These are phyloP conservation scores for Cettia cetti DNA, from an alignment of 2,113 vertebrate genomes.

Conservation along the genomic window DNA sequence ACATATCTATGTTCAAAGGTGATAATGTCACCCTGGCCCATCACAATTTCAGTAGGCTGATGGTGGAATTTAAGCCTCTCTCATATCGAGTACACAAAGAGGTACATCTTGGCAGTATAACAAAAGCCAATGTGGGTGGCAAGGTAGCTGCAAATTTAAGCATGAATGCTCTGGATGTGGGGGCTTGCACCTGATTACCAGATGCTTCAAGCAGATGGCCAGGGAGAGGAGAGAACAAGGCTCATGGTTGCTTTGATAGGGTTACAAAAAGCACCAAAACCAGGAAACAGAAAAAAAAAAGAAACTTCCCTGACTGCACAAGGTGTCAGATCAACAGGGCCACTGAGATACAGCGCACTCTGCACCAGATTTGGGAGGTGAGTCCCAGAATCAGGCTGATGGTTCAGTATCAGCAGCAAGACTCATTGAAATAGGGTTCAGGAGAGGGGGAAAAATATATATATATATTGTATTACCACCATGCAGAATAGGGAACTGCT, in stretches of 20 bases:
- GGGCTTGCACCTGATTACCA: constrained; percentile 81
- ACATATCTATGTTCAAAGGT: constrained; percentile 46
- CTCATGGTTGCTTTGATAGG: constrained; percentile 77
- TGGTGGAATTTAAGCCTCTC: constrained; percentile 67
- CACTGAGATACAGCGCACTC: neutral
- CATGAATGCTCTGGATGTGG: constrained; percentile 78
- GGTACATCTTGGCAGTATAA: constrained; percentile 72
- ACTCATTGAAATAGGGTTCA: neutral
- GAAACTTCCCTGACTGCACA: constrained; percentile 31
- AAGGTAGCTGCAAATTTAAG: constrained; percentile 84
- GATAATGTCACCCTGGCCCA: constrained; percentile 54
- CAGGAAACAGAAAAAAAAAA: constrained; percentile 36
- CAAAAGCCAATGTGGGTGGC: constrained; percentile 80
- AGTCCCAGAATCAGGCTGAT: neutral
- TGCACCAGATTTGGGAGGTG: neutral
- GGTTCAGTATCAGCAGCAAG: neutral
- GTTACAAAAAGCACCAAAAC: constrained; percentile 74
- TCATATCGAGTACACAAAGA: constrained; percentile 70
- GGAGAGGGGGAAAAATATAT: neutral
- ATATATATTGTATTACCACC: too few species aligned
- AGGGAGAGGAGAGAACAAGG: constrained; percentile 73
- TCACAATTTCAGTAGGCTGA: constrained; percentile 35
- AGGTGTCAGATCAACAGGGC: constrained; percentile 15
- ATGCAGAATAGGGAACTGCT: neutral
- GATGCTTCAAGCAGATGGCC: constrained; percentile 84